Base-by-base conservation (phyloP, 2,888 invertebrate species). In the Lasius fuliginosus region DNA sequence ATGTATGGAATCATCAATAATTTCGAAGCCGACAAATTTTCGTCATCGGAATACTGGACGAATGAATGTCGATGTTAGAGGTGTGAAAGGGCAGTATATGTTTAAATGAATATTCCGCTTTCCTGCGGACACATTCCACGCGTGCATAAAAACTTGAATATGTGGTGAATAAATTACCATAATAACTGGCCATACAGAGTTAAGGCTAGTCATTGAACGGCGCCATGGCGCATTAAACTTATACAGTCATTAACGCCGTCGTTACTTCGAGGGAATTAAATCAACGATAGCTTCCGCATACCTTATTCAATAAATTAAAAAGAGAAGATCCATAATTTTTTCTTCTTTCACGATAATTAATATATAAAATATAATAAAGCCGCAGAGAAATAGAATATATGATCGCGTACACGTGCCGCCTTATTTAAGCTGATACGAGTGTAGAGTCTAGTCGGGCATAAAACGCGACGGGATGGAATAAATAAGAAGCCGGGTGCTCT, bases 151-250 rank as follows among this genome's bases (percentile, higher is more conserved):
- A 65, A 76, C 49, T 65, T 65, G 65, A 76, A 65, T 76, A 33
- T 36, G 75, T 27, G 36, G 65, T 23, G 67, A 46, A 65, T 65
- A 76, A 76, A 76, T 76, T 76, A 76, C 65, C 65, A 65, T 76
- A 76, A 76, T 76, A 33, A 65, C 67, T 46, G 75, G 15, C 64
- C 30, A 15, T 75, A 75, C n/a, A 15, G 42, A 75, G 75, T 64
- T 75, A 46, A 49, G 67, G 23, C 49, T 46, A 65, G 65, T 65
- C 65, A 75, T 65, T 65, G 65, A 76, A 76, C 75, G 74, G 42
- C 74, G 74, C 42, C 64, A 62, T 64, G 23, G 33, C 23, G 46
- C 36, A 76, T 76, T 76, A 76, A 76, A 76, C 65, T 76, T 76
- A 76, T 76, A 65, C 49, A 65, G 67, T 76, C 49, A 76, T 76